phyloP scores from a whole-genome alignment of 2,797 vertebrate genomes.

The Rhyacichthys aspro region DNA sequence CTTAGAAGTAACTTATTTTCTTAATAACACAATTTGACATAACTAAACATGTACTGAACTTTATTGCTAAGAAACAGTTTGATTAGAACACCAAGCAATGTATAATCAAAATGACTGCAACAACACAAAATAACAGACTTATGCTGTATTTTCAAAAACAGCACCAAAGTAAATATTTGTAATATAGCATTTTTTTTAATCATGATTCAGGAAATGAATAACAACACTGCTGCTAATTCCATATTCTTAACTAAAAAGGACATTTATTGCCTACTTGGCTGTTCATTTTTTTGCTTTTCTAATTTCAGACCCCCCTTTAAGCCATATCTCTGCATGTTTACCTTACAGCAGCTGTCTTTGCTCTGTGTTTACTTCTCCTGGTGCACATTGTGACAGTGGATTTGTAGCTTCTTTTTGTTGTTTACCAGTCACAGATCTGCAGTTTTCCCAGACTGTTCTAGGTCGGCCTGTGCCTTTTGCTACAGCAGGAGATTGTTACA shows the following conservation, averaged over 20 bases:
- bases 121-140: too few relatives aligned
- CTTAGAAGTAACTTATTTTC: too few relatives aligned
- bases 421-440: slow-evolving; percentile 89
- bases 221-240: not conserved
- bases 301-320: slow-evolving; percentile 17
- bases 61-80: too few relatives aligned
- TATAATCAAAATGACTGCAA: too few relatives aligned
- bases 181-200: too few relatives aligned
- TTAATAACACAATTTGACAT: too few relatives aligned
- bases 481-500: slow-evolving; percentile 96
- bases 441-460: slow-evolving; percentile 87
- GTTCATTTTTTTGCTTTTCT: slow-evolving; percentile 10
- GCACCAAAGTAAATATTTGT: too few relatives aligned
- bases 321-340: slow-evolving; percentile 29
- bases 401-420: slow-evolving; percentile 41
- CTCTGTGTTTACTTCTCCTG: slow-evolving; percentile 41
- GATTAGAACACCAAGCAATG: too few relatives aligned
- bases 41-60: too few relatives aligned
- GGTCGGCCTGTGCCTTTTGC: slow-evolving; percentile 92
- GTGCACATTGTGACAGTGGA: slow-evolving; percentile 37
- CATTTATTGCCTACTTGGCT: not conserved
- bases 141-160: too few relatives aligned
- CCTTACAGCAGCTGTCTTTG: slow-evolving; percentile 36
- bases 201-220: too few relatives aligned
- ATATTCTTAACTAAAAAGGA: not conserved